These are phyloP conservation scores for Tachuris rubrigastra DNA, from an alignment of 2,113 vertebrate genomes.

Conservation along the genomic window DNA sequence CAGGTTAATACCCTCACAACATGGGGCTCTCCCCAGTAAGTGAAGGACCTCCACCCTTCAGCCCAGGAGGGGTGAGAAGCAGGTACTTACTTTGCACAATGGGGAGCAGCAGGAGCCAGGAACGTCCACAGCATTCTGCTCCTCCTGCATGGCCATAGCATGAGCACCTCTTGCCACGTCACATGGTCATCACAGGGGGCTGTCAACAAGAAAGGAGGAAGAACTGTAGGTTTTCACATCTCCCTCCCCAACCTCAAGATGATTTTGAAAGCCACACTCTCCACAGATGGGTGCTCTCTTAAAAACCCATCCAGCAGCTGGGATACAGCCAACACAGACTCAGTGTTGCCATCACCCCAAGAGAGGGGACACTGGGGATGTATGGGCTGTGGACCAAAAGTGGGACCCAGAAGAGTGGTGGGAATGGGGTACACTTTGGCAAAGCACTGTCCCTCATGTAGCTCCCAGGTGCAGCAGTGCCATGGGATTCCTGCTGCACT, in stretches of 20 bases:
- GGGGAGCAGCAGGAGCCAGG: constrained; percentile 4
- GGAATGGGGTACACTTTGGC: neutral
- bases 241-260: neutral
- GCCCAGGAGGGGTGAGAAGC: neutral
- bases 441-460: neutral
- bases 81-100: neutral
- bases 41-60: neutral
- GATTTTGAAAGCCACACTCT: neutral
- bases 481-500: rapidly evolving
- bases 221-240: neutral
- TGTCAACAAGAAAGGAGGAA: neutral
- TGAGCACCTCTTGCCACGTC: neutral
- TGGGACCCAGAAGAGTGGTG: neutral
- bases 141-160: constrained; percentile 2
- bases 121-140: neutral
- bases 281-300: neutral
- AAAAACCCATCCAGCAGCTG: neutral
- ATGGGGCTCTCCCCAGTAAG: rapidly evolving
- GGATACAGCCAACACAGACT: neutral
- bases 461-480: neutral
- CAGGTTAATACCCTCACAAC: neutral
- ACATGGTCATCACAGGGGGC: constrained; percentile 30
- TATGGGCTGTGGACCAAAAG: rapidly evolving
- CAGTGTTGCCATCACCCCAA: neutral
- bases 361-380: rapidly evolving